Evolutionary conservation across 2,888 invertebrate genomes (phyloP).

Genomic region (Limnephilus lunatus): DNA sequence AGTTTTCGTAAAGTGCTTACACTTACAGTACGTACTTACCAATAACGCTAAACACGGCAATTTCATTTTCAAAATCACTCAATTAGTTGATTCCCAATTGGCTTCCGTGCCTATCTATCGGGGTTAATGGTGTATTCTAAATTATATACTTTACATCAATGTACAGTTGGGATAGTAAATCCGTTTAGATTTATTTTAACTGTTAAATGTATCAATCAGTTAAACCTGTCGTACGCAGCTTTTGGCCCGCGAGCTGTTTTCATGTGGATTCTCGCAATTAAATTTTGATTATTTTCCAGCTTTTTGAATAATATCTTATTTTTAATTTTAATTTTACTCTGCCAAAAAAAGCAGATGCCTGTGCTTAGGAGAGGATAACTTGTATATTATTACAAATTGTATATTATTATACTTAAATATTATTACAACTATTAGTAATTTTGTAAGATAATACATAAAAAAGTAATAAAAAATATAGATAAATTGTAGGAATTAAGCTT

Average conservation of each 20-base stretch:
- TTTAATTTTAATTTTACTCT: too few relatives aligned
- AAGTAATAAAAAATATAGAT: too few relatives aligned
- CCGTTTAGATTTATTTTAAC: background rate
- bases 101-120: background rate
- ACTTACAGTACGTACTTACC: background rate
- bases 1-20: background rate
- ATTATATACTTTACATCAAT: background rate
- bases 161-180: background rate
- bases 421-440: too few relatives aligned
- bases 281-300: background rate
- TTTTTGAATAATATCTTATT: background rate
- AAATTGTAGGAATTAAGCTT: too few relatives aligned
- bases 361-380: too few relatives aligned
- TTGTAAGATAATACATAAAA: too few relatives aligned
- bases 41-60: background rate
- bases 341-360: too few relatives aligned
- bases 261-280: background rate
- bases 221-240: background rate
- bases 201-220: background rate
- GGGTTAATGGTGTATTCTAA: background rate
- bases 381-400: too few relatives aligned
- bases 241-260: background rate
- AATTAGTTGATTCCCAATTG: background rate
- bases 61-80: constrained; percentile 2
- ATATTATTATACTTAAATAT: too few relatives aligned